These are phyloP conservation scores for Pecten maximus DNA, from an alignment of 2,888 invertebrate genomes.

Conservation along the genomic window DNA sequence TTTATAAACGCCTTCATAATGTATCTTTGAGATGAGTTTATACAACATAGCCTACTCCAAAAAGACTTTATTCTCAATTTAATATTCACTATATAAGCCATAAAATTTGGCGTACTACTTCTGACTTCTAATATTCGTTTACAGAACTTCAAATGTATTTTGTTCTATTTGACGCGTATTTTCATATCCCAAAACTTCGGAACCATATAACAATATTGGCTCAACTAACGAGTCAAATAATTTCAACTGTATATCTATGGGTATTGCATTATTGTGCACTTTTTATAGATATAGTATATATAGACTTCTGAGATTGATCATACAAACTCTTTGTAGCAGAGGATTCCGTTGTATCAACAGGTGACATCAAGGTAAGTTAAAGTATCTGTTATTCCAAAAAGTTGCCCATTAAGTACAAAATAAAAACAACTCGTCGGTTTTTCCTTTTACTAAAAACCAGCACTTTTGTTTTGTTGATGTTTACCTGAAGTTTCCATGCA, in stretches of 20 bases:
- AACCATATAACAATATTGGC: slow-evolving; percentile 30
- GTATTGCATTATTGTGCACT: too few relatives aligned
- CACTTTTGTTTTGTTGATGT: slow-evolving; percentile 30
- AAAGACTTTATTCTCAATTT: slow-evolving; percentile 43
- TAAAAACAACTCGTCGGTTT: not conserved
- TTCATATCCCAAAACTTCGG: slow-evolving; percentile 41
- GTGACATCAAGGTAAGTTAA: too few relatives aligned
- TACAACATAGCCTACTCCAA: slow-evolving; percentile 35
- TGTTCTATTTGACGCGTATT: slow-evolving; percentile 26
- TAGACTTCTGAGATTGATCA: too few relatives aligned
- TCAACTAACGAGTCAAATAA: too few relatives aligned
- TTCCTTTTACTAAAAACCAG: slow-evolving; percentile 38
- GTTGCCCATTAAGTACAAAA: not conserved
- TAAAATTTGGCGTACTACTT: slow-evolving; percentile 41
- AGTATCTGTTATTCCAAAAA: too few relatives aligned
- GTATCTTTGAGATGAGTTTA: not conserved
- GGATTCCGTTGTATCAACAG: too few relatives aligned
- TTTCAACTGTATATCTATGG: too few relatives aligned
- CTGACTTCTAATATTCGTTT: slow-evolving; percentile 43
- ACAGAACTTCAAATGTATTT: slow-evolving; percentile 44
- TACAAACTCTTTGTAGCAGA: too few relatives aligned
- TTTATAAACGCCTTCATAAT: not conserved
- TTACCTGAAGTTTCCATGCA: slow-evolving; percentile 36
- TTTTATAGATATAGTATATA: too few relatives aligned
- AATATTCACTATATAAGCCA: slow-evolving; percentile 42